phyloP scores from a whole-genome alignment of 2,888 invertebrate species.

The Cryptosula pallasiana region DNA sequence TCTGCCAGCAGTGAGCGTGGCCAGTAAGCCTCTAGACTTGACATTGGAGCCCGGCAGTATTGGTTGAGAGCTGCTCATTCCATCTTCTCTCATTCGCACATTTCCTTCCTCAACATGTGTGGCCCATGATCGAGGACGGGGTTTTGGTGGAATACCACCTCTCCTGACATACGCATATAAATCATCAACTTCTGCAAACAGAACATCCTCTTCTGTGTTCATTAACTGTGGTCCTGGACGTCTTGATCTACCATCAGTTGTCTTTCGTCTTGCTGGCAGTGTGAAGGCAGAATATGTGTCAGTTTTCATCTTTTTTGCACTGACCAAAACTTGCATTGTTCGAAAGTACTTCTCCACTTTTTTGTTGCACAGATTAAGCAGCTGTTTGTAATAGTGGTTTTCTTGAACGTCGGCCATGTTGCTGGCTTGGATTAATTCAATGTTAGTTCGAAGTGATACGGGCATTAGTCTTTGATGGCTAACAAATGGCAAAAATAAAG shows the following conservation, averaged over 20 bases:
- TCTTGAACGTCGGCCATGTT: slow-evolving; percentile 55
- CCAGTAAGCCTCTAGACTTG: background rate
- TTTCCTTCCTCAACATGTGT: background rate
- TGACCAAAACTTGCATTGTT: slow-evolving; percentile 39
- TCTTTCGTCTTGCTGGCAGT: slow-evolving; percentile 19
- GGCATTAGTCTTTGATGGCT: slow-evolving; percentile 62
- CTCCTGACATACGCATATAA: slow-evolving; percentile 93
- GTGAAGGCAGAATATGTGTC: slow-evolving; percentile 57
- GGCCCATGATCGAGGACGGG: slow-evolving; percentile 35
- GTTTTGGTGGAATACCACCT: slow-evolving; percentile 79
- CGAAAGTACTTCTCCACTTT: slow-evolving; percentile 49
- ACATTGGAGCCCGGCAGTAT: background rate
- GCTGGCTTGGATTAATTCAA: slow-evolving; percentile 63
- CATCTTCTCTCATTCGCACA: background rate
- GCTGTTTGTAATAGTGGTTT: slow-evolving; percentile 34
- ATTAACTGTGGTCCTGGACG: slow-evolving; percentile 43
- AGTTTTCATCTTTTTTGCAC: slow-evolving; percentile 23
- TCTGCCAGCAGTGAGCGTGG: slow-evolving; percentile 14
- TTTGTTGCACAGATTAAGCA: slow-evolving; percentile 38
- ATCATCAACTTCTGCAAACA: slow-evolving; percentile 82
- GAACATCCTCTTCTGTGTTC: slow-evolving; percentile 65
- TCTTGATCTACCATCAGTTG: slow-evolving; percentile 57
- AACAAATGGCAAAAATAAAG: slow-evolving; percentile 45
- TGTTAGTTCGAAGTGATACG: slow-evolving; percentile 76
- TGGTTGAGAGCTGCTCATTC: slow-evolving; percentile 22